These are phyloP conservation scores for Elymnias hypermnestra DNA, from an alignment of 1,140 invertebrate species.

Conservation along the genomic window DNA sequence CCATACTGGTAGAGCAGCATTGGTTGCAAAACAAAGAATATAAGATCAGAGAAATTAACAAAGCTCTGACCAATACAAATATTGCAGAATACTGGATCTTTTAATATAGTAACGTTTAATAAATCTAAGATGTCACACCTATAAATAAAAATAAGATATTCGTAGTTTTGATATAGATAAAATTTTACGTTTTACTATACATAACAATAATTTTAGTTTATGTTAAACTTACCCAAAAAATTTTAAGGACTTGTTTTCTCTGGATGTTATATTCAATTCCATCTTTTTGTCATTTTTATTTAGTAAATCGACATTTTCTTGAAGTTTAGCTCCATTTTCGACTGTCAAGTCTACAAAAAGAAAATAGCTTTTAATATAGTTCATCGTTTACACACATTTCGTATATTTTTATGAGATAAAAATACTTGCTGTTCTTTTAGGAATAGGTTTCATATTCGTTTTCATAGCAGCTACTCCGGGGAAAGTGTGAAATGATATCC, in stretches of 20 bases:
- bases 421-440: constrained; percentile 58
- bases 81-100: constrained; percentile 77
- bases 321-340: constrained; percentile 13
- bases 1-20: constrained; percentile 75
- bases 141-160: constrained; percentile 6
- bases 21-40: constrained; percentile 79
- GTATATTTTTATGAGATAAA: constrained; percentile 23
- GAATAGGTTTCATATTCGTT: constrained; percentile 44
- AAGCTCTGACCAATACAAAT: constrained; percentile 78
- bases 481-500: constrained; percentile 78
- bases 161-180: background rate
- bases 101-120: constrained; percentile 64
- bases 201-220: background rate
- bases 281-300: constrained; percentile 16
- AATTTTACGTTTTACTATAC: background rate
- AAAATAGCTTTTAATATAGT: no score
- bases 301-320: constrained; percentile 38
- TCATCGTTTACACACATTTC: no score
- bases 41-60: constrained; percentile 77
- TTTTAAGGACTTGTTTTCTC: no score
- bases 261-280: constrained; percentile 1
- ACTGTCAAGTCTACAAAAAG: constrained; percentile 20
- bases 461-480: constrained; percentile 80
- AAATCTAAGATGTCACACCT: constrained; percentile 38
- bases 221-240: constrained; percentile 2